Percentiles rank a stretch among this genome's conserved stretches.
Conservation (phyloP, 1,140 invertebrate genomes). For the Panagrolaimus sp. region DNA sequence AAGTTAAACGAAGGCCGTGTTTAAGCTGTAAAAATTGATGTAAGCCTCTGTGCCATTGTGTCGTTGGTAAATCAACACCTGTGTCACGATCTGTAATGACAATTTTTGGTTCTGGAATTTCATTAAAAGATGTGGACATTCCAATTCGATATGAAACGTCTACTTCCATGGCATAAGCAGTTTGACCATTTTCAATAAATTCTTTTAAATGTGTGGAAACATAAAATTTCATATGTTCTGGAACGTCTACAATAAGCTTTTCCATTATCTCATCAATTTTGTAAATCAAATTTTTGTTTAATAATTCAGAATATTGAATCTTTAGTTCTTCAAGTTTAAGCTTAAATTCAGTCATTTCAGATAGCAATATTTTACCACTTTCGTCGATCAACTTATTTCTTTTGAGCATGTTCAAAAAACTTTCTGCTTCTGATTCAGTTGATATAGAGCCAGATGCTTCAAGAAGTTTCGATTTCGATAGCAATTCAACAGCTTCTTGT, state of each 20-base stretch:
- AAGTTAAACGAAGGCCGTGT: not conserved
- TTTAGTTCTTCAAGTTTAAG: too few species aligned
- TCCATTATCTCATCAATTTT: too few species aligned
- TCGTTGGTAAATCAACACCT: not conserved
- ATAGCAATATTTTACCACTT: too few species aligned
- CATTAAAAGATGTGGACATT: not conserved
- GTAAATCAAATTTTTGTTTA: too few species aligned
- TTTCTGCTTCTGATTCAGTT: too few species aligned
- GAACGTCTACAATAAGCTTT: not conserved
- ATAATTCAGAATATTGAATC: too few species aligned
- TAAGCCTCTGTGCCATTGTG: not conserved
- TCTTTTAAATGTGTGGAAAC: not conserved
- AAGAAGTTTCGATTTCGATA: too few species aligned
- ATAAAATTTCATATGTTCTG: not conserved
- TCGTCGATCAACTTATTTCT: too few species aligned
- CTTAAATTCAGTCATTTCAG: too few species aligned
- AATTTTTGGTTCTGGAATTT: not conserved
- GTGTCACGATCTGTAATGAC: not conserved
- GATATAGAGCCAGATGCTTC: too few species aligned
- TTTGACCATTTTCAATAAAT: not conserved
- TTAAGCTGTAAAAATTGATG: slow-evolving; percentile 6
- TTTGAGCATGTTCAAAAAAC: too few species aligned
- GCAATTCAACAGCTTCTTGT: too few species aligned
- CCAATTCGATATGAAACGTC: not conserved
- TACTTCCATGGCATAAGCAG: not conserved